Evolutionary conservation across 2,888 invertebrate species (phyloP), one percentile per base, ranked within the genome.

Genomic region (Byasa hedistus): DNA sequence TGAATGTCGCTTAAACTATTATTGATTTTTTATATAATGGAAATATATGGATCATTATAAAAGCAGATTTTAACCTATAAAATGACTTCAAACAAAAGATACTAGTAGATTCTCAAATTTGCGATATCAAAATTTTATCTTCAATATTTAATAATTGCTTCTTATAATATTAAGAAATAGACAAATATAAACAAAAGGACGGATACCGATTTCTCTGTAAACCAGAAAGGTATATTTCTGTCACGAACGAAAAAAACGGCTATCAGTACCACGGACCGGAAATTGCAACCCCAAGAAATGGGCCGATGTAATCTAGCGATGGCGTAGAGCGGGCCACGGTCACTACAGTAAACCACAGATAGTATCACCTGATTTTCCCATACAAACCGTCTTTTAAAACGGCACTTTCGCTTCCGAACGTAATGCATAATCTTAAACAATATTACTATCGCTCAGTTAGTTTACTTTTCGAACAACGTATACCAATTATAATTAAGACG

Each of bases 241-340:
- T 65, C 48, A 56, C 51, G 27, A 48, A 55, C 64, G 64, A 66
- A 79, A 79, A 78, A 79, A 79, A 78, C 70, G 77, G 77, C 78
- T 84, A 86, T 86, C 80, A 78, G 79, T 71, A 75, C 77, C 81
- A 82, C 82, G 76, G 75, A 76, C 73, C 89, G 89, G 89, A 89
- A 89, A 88, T 90, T 89, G 88, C 86, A 80, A 81, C 71, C 52
- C 81, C 78, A 79, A 80, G 78, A 81, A 84, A 78, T 79, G 81
- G 82, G 81, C 76, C 83, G 87, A 90, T 91, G 79, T 89, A 89
- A 90, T 89, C 89, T 86, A 79, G 66, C 70, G 78, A 83, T 90
- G 85, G 88, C 89, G 91, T 91, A 88, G 79, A 76, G 77, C 73
- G 77, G 78, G 73, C 69, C 72, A 72, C 79, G 78, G 83, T 85